phyloP scores from a whole-genome alignment of 1,140 invertebrate genomes.

The Nasonia longicornis region DNA sequence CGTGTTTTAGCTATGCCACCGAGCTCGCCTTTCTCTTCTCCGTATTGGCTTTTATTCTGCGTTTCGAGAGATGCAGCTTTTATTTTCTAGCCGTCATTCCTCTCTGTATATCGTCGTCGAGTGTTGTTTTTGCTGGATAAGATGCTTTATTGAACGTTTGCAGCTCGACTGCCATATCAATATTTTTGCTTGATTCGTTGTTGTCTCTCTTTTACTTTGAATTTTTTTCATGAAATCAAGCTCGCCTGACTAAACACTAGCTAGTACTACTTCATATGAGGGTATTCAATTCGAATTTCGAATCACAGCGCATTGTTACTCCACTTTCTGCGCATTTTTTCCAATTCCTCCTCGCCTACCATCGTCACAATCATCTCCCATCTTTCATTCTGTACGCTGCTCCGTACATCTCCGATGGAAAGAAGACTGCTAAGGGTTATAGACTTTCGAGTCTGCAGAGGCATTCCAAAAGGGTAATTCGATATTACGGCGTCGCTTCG shows the following conservation, averaged over 20 bases:
- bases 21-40: neutral
- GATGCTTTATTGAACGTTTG: neutral
- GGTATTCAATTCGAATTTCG: no score
- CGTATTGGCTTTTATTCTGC: conserved; percentile 28
- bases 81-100: neutral
- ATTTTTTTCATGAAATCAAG: neutral
- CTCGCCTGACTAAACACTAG: no score
- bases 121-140: neutral
- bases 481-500: conserved; percentile 61
- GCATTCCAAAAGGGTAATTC: conserved; percentile 57
- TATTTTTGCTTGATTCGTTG: neutral
- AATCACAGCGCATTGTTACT: neutral
- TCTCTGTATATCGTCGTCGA: neutral
- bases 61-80: neutral
- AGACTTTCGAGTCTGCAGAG: conserved; percentile 23
- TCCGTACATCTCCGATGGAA: neutral
- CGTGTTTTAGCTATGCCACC: neutral
- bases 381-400: neutral
- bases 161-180: neutral
- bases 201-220: neutral
- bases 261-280: no score
- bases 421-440: neutral
- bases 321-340: neutral
- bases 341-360: neutral
- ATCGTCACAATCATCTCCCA: neutral